Evolutionary conservation across 2,888 invertebrate genomes (phyloP), one percentile per base, ranked within the genome.

Genomic region (Dermolepida albohirtum): DNA sequence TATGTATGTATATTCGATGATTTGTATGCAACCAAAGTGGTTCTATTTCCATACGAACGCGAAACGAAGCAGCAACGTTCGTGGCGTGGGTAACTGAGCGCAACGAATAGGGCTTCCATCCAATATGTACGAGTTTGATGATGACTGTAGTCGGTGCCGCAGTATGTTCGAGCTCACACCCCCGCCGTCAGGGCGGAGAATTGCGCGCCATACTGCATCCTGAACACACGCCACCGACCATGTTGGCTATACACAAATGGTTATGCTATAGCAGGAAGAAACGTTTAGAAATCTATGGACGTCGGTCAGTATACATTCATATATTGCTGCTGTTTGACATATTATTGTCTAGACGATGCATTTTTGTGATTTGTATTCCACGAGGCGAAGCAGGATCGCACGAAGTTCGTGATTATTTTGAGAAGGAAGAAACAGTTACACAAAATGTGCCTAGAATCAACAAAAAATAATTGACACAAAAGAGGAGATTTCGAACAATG

Each of bases 81-180:
- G 43, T 70, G 70, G 71, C 69, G 74, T 75, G 74, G 73, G 76
- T 73, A 78, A 75, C 78, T 70, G 74, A 77, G 77, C 77, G 75
- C 77, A 75, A 76, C 79, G 78, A 79, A 80, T 80, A 75, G 76
- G 74, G 72, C 74, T 75, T 70, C 74, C 76, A 75, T 78, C 80
- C 80, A 79, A 80, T 80, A 78, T 78, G 75, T 77, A 77, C 49
- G 49, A 47, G 14, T 62, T 7, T 17, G 77, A 77, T 78, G 77
- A 78, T 76, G 74, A 74, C 16, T 29, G 59, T 62, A 47, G 44
- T 76, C 76, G 76, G 74, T 74, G 74, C 75, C 74, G 76, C 70
- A 74, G 70, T 71, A 70, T 71, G 69, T 72, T 72, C 72, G 72
- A 73, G 77, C 76, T 74, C 73, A 74, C 78, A 77, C 76, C 76